These are phyloP conservation scores for Drosophila subquinaria DNA, from an alignment of 2,888 invertebrate species.

Conservation along the genomic window DNA sequence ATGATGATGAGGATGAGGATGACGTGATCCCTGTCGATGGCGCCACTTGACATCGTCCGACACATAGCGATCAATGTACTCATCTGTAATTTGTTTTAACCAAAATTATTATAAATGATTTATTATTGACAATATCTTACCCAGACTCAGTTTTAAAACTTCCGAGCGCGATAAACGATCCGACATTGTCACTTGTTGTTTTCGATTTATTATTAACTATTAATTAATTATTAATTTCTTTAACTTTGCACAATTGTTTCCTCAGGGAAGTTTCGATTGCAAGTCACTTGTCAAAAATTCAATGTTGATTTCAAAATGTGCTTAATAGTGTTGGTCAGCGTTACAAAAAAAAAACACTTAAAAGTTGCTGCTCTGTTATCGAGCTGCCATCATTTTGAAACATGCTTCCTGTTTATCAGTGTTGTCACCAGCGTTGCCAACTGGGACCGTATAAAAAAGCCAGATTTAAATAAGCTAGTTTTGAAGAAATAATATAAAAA, in stretches of 20 bases:
- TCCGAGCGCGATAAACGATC: not conserved
- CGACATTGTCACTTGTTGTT: constrained; percentile 3
- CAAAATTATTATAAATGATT: no score
- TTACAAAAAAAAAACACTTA: no score
- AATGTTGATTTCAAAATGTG: not conserved
- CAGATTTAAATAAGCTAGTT: no score
- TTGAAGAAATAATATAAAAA: no score
- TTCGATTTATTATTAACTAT: not conserved
- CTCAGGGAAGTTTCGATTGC: not conserved
- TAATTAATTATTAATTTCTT: not conserved
- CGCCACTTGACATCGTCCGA: not conserved
- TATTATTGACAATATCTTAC: not conserved
- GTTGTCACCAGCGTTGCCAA: not conserved
- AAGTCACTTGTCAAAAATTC: not conserved
- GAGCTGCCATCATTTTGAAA: not conserved
- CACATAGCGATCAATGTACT: constrained; percentile 6
- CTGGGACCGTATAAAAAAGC: no score
- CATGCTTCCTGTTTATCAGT: not conserved
- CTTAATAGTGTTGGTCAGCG: not conserved
- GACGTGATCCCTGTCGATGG: no score
- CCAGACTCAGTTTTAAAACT: constrained; percentile 5
- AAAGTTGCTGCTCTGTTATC: not conserved
- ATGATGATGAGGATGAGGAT: no score
- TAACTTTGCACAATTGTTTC: not conserved
- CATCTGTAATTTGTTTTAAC: not conserved